Evolutionary conservation across 2,113 vertebrate species (phyloP), one percentile per base, ranked within the genome.

Genomic region (Camarhynchus parvulus): DNA sequence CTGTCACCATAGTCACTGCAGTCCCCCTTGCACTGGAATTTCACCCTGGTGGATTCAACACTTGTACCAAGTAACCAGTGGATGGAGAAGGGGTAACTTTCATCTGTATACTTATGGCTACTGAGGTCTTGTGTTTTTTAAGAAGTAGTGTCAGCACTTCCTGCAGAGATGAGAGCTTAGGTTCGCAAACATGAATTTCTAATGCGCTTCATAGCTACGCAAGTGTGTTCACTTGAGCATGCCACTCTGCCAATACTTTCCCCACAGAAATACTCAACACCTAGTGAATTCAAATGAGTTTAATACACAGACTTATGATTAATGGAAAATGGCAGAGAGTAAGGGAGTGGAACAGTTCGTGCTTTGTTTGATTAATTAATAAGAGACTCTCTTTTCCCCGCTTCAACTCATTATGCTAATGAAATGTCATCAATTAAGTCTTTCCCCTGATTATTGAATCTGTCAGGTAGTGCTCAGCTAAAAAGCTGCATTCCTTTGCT

Each of bases 361-460:
- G 97, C 97, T 98, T 98, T 98, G 97, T 97, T 98, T 98, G 98
- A 98, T 98, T 98, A 98, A 98, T 98, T 98, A 98, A 97, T 97
- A 97, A 98, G 97, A 97, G 97, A 97, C 97, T 98, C 93, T 96
- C 97, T 98, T 98, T 98, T 98, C 97, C 97, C 97, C 98, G 97
- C 96, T 97, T 98, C 61, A 68, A 98, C 97, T 98, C 98, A 98
- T 98, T 98, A 98, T 98, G 98, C 94, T 98, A 98, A 98, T 98
- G 98, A 98, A 98, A 97, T 98, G 96, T 98, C 98, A 98, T 98
- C 98, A 98, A 97, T 98, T 98, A 98, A 98, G 97, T 96, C 95
- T 97, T 98, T 98, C 98, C 98, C 97, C 96, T 98, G 98, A 98
- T 98, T 98, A 98, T 98, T 98, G 98, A 98, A 97, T 97, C 94